Conservation (phyloP, 2,797 vertebrate genomes). For the Leptatherina wallacei region DNA sequence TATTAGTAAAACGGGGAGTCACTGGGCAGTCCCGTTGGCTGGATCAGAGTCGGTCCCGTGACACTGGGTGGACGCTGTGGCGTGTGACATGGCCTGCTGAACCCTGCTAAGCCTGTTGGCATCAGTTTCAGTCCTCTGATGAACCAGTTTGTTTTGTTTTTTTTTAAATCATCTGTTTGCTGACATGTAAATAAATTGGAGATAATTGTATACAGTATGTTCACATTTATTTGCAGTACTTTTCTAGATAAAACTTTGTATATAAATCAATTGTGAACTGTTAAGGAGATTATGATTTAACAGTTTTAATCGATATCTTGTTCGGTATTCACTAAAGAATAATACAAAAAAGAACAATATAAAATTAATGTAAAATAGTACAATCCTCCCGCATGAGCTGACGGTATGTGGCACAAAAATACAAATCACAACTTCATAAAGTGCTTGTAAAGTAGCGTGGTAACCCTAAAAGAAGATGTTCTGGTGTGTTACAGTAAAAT, state of each 20-base stretch:
- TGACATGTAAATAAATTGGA: not conserved
- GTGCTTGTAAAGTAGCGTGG: not conserved
- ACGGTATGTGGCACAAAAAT: not conserved
- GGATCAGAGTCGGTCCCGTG: conserved; percentile 29
- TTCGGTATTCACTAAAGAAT: not conserved
- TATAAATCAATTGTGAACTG: not conserved
- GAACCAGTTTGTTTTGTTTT: not conserved
- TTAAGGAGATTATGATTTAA: not conserved
- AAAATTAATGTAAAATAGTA: not conserved
- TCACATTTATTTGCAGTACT: not conserved
- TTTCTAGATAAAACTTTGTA: not conserved
- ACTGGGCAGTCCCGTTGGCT: not conserved
- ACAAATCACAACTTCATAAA: not conserved
- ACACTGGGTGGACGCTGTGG: conserved; percentile 1
- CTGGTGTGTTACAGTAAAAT: not conserved
- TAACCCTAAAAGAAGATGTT: not conserved
- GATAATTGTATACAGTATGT: not conserved
- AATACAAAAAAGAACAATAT: not conserved
- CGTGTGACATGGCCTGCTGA: conserved; percentile 51
- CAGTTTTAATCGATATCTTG: not conserved
- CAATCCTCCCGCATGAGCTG: not conserved
- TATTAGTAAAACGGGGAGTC: not conserved
- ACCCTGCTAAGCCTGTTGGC: not conserved
- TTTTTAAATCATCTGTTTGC: not conserved
- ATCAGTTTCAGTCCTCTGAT: conserved; percentile 6